Evolutionary conservation across 2,113 vertebrate genomes (phyloP), one percentile per base, ranked within the genome.

Genomic region (Otis tarda): DNA sequence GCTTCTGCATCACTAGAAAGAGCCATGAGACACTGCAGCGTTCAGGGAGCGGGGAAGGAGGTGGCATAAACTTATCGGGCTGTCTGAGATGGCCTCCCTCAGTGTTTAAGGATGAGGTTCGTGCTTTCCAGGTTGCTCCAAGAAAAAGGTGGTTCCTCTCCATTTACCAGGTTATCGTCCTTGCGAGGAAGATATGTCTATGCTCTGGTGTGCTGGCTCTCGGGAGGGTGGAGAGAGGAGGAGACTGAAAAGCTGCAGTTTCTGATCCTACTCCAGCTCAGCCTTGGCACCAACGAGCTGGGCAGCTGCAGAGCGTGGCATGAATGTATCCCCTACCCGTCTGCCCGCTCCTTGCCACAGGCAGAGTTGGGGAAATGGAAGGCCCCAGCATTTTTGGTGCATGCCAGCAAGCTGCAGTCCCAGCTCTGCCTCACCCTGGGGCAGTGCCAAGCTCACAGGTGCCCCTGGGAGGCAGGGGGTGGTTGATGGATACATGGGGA

Each of bases 161-260:
- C 37, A 3, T 49, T 21, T 41, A 2, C 30, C 23, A 14, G 9
- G 13, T 65, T 1, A 2, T 31, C 0, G 0, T 28, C 27, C 24
- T 65, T 69, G 37, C 2, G 3, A 47, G 27, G 43, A 63, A 47
- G 59, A 24, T 15, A 3, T 69, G 31, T 55, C n/a, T 35, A 0
- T 15, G 12, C 2, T 3, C 14, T 43, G 78, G 43, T 47, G 49
- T 41, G 33, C n/a, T 85, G 77, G 30, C 41, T 84, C n/a, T 19
- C 1, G 3, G 57, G 27, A 73, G 78, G 28, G 25, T 53, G 16
- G 22, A 55, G 43, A 33, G 4, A 52, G 35, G 10, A 4, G 0
- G 3, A 61, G 33, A 19, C 30, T 33, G 50, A 45, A 61, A 57
- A 79, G 24, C 50, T 0, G 0, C 16, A 2, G 6, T 69, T 86